Evolutionary conservation across 2,888 invertebrate species (phyloP).

Genomic region (Spicauda simplicius): DNA sequence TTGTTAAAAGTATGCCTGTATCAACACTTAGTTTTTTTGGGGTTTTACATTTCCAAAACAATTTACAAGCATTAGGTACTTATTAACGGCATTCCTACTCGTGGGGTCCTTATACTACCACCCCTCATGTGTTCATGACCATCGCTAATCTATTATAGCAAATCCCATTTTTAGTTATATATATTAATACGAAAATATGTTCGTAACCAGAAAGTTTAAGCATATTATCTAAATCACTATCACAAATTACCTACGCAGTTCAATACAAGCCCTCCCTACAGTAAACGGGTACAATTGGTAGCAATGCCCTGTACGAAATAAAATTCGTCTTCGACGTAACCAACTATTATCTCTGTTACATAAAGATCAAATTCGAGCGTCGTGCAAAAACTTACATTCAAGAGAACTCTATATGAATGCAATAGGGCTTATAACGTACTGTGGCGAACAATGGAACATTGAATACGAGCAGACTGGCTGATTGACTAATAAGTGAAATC

Average conservation of each 20-base stretch:
- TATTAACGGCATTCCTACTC: too few relatives aligned
- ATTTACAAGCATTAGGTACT: too few relatives aligned
- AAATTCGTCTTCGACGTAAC: slow-evolving; percentile 16
- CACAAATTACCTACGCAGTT: not conserved
- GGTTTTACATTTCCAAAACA: too few relatives aligned
- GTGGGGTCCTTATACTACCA: too few relatives aligned
- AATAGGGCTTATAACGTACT: slow-evolving; percentile 12
- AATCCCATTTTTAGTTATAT: too few relatives aligned
- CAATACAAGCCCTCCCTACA: not conserved
- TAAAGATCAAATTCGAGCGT: slow-evolving; percentile 24
- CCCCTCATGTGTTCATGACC: too few relatives aligned
- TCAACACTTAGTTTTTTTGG: too few relatives aligned
- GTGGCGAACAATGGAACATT: slow-evolving; percentile 29
- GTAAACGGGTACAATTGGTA: slow-evolving; percentile 21
- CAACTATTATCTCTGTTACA: slow-evolving; percentile 10
- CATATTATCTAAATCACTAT: not conserved
- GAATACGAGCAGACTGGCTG: slow-evolving; percentile 37
- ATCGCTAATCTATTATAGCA: too few relatives aligned
- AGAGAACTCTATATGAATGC: slow-evolving; percentile 22
- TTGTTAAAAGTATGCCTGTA: too few relatives aligned
- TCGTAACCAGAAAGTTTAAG: not conserved
- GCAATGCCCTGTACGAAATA: slow-evolving; percentile 29
- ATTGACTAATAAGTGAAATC: slow-evolving; percentile 43
- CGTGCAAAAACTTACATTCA: not conserved
- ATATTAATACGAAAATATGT: not conserved